A percentile compares a stretch with the other conserved stretches of the same genome.
These are phyloP conservation scores for Athrips mouffetella DNA, from an alignment of 2,888 invertebrate genomes.

Conservation along the genomic window DNA sequence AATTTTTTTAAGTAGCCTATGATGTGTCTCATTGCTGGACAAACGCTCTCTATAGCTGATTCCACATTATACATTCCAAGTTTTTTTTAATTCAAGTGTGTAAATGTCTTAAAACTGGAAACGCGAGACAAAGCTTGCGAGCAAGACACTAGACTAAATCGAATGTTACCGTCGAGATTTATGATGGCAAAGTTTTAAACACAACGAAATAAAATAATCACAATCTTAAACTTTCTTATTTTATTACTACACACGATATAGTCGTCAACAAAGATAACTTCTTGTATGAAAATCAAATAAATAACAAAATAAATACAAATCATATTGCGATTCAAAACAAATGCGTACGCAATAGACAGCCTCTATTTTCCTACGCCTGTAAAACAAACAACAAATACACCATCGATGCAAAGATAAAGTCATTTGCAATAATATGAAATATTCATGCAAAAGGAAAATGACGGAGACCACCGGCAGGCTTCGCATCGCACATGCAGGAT, in stretches of 20 bases:
- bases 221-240: background rate
- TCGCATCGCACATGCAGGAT: constrained; percentile 37
- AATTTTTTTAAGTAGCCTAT: too few relatives aligned
- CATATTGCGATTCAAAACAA: background rate
- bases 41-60: too few relatives aligned
- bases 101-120: constrained; percentile 35
- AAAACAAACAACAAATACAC: constrained; percentile 59
- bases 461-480: constrained; percentile 49
- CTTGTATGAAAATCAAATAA: constrained; percentile 3
- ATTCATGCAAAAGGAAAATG: constrained; percentile 64
- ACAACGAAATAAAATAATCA: too few relatives aligned
- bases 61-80: too few relatives aligned
- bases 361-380: constrained; percentile 49
- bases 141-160: constrained; percentile 7
- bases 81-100: background rate
- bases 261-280: background rate
- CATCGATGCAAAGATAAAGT: constrained; percentile 63
- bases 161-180: background rate
- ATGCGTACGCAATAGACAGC: constrained; percentile 31
- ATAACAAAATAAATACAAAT: constrained; percentile 4
- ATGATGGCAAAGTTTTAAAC: background rate
- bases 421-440: constrained; percentile 72
- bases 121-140: constrained; percentile 22
- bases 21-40: too few relatives aligned
- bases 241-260: background rate